Evolutionary conservation across 2,113 vertebrate species (phyloP), one percentile per base, ranked within the genome.

Genomic region (Zosterops pallidus): DNA sequence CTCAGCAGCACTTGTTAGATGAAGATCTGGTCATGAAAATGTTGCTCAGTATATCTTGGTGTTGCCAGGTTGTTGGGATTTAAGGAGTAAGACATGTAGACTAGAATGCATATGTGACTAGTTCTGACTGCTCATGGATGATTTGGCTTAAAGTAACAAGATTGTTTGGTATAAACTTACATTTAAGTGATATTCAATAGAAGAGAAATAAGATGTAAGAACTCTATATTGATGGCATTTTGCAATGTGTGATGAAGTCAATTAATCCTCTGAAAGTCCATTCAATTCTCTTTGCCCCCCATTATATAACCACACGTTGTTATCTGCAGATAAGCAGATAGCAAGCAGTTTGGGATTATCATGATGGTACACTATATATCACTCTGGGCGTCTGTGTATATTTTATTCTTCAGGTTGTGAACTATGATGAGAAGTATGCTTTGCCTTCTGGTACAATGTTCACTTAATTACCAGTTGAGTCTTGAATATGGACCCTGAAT

Each of bases 71-170:
- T 62, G 23, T 33, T 60, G 11, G 33, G 10, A 20, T 62, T 62
- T 67, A 23, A 46, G 37, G 4, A 65, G 9, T 39, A 19, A 64
- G 33, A 41, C 23, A 6, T 6, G 4, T 6, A 69, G 14, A 23
- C 7, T 35, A 0, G 9, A 18, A 20, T 39, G 17, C 6, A 0
- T 11, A 20, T 5, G 6, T 28, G 6, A 41, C 6, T 41, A 13
- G 10, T 55, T 80, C 14, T 46, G 19, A 26, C 6, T 29, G 23
- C 3, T 56, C 5, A 1, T 5, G 12, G 19, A 3, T 26, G 6
- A 18, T 25, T 59, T 2, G 1, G 4, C 5, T 59, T 60, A 24
- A 59, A 55, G 28, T n/a, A 63, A 22, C 14, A 18, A 14, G 13
- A 6, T 39, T 12, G 9, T 5, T 21, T 33, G 6, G 14, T 41